Conservation (phyloP, 2,797 vertebrate genomes). For the Hyperoplus immaculatus region DNA sequence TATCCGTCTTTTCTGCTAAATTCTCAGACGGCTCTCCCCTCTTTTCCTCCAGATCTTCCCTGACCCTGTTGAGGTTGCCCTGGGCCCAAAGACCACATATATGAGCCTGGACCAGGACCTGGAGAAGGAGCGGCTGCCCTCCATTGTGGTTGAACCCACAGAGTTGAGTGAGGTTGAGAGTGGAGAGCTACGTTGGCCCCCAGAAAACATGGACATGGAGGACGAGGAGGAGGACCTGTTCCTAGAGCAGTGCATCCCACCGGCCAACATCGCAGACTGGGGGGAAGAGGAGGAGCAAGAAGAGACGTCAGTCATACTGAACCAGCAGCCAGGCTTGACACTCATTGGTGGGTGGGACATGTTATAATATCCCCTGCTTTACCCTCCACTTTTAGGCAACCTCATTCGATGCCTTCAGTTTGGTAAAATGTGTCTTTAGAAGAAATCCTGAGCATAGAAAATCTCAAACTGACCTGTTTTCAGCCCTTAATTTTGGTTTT, state of each 20-base stretch:
- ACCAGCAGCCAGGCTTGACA: constrained; percentile 78
- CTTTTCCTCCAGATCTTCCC: constrained; percentile 84
- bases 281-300: constrained; percentile 80
- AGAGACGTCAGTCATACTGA: constrained; percentile 74
- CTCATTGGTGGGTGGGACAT: constrained; percentile 78
- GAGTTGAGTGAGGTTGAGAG: constrained; percentile 89
- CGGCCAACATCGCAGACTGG: constrained; percentile 86
- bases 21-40: neutral
- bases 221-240: constrained; percentile 86
- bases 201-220: constrained; percentile 81
- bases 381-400: neutral
- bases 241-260: constrained; percentile 87
- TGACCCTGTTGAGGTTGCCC: constrained; percentile 79
- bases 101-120: constrained; percentile 59
- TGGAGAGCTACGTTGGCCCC: constrained; percentile 89
- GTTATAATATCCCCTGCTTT: neutral
- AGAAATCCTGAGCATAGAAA: neutral
- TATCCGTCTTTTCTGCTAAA: neutral
- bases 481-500: neutral
- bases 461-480: neutral
- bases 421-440: neutral
- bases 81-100: constrained; percentile 63
- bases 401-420: neutral
- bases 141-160: constrained; percentile 89
- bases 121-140: constrained; percentile 85